Conservation (phyloP, 1,140 invertebrate species). For the Homarus americanus region DNA sequence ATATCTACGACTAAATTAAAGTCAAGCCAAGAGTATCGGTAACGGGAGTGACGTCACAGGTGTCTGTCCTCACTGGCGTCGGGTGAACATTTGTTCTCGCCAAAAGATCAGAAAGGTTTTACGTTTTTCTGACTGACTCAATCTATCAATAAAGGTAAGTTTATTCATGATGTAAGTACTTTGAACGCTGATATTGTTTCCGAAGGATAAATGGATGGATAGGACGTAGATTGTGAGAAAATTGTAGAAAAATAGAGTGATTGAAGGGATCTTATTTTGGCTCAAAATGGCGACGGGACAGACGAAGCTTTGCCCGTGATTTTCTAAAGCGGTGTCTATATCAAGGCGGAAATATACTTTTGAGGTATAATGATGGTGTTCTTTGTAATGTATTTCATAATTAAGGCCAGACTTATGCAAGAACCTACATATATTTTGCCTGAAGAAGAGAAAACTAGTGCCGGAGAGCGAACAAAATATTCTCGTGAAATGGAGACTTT, state of each 20-base stretch:
- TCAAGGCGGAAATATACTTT: background rate
- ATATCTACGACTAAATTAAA: background rate
- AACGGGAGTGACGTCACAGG: slow-evolving; percentile 33
- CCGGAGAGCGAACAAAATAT: slow-evolving; percentile 62
- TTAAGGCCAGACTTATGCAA: background rate
- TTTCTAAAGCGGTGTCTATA: slow-evolving; percentile 29
- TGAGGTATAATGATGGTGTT: background rate
- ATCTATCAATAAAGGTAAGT: background rate
- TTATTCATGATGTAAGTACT: background rate
- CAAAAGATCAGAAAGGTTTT: slow-evolving; percentile 43
- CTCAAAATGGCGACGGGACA: slow-evolving; percentile 64
- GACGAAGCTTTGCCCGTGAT: slow-evolving; percentile 36
- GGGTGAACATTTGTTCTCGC: slow-evolving; percentile 70
- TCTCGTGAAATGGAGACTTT: slow-evolving; percentile 69
- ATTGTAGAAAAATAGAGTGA: background rate
- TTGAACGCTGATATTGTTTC: background rate
- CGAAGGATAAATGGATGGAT: background rate
- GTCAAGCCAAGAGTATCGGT: background rate
- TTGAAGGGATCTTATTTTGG: slow-evolving; percentile 70
- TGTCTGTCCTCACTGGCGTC: slow-evolving; percentile 36
- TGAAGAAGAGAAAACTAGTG: background rate
- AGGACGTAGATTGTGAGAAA: background rate
- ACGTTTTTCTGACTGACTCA: background rate
- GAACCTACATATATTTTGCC: background rate
- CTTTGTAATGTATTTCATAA: background rate